phyloP scores from a whole-genome alignment of 2,888 invertebrate species.

The Agriopis leucophaearia region DNA sequence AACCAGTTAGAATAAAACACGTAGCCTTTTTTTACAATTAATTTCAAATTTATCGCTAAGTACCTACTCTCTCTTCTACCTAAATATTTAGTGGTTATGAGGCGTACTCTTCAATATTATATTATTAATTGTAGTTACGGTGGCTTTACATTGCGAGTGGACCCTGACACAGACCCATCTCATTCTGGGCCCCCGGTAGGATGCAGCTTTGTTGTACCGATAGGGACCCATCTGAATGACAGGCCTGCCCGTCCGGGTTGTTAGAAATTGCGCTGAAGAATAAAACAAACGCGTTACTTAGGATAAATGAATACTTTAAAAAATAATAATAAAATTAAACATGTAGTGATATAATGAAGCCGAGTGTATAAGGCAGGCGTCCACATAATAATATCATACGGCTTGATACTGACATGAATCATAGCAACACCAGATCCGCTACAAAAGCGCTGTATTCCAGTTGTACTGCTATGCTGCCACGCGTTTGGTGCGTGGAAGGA shows the following conservation, averaged over 20 bases:
- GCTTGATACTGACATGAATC: no score
- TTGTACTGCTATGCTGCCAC: no score
- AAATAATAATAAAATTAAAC: no score
- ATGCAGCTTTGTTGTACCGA: slow-evolving; percentile 62
- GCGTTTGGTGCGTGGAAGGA: no score
- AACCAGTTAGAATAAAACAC: no score
- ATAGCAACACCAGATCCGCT: no score
- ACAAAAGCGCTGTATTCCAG: no score
- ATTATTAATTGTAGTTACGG: slow-evolving; percentile 56
- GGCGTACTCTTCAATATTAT: slow-evolving; percentile 58
- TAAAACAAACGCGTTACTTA: neutral
- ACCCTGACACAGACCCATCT: slow-evolving; percentile 69
- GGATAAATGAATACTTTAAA: neutral
- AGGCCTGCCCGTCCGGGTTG: slow-evolving; percentile 58
- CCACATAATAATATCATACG: no score
- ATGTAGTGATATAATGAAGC: neutral
- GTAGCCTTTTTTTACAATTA: no score
- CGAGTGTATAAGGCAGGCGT: no score
- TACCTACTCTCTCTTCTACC: neutral
- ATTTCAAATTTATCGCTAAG: no score
- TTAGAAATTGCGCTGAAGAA: slow-evolving; percentile 21
- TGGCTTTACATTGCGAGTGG: slow-evolving; percentile 60
- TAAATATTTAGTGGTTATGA: slow-evolving; percentile 58
- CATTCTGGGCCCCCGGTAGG: slow-evolving; percentile 57
- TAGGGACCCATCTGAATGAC: slow-evolving; percentile 61